phyloP scores from a whole-genome alignment of 2,888 invertebrate species.

The Blastobasis lacticolella region DNA sequence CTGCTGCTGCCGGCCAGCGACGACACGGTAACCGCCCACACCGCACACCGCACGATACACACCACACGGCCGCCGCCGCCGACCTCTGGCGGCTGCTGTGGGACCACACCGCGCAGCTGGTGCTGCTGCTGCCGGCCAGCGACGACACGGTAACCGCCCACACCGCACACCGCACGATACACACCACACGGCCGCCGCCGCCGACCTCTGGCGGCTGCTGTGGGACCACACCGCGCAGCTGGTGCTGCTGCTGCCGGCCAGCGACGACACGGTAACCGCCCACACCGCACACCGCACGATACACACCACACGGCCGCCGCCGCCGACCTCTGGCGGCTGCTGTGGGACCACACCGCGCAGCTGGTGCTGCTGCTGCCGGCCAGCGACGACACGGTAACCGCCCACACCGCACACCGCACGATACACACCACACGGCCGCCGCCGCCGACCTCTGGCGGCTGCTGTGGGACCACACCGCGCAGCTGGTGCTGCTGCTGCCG shows the following conservation, averaged over 20 bases:
- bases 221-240: constrained; percentile 73
- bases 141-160: background rate
- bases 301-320: too few relatives aligned
- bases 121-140: background rate
- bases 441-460: background rate
- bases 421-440: too few relatives aligned
- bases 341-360: background rate
- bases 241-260: constrained; percentile 23
- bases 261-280: background rate
- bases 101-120: constrained; percentile 70
- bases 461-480: background rate
- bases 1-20: background rate
- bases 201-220: constrained; percentile 74
- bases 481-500: background rate
- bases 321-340: background rate
- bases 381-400: background rate
- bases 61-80: background rate
- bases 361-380: background rate
- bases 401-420: too few relatives aligned
- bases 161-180: background rate
- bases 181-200: too few relatives aligned
- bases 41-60: background rate
- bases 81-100: constrained; percentile 77
- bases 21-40: background rate
- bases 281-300: background rate